Evolutionary conservation across 2,888 invertebrate genomes (phyloP), one percentile per base, ranked within the genome.

Genomic region (Chrysodeixis includens): DNA sequence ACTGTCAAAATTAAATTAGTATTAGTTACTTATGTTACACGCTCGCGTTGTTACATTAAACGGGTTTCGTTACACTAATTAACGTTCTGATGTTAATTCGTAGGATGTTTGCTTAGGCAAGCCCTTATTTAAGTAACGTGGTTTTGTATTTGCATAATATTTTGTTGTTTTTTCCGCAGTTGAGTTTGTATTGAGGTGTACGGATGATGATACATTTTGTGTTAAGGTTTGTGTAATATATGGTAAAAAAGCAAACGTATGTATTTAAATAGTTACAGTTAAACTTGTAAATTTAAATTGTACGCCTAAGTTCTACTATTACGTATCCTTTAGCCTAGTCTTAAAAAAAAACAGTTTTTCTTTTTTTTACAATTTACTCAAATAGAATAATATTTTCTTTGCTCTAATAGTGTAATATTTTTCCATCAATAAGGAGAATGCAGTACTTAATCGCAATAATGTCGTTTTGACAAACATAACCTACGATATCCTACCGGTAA

Each of bases 11-110:
- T 66, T 72, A 22, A 71, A 79, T 78, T 75, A 77, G 66, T 59
- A 51, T 16, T 49, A 32, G 35, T 75, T 75, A 78, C 56, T 59
- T 77, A 67, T 66, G 55, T 62, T 32, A 57, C 72, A 62, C 61
- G 60, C 55, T 51, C 62, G 26, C 14, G 10, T 76, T 76, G 78
- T 79, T 68, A 78, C 67, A 78, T 79, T 79, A 64, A 66, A 66
- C 66, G 72, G 59, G 76, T 75, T 79, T 66, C 44, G 35, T 20
- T 56, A 60, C 18, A 56, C 32, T 52, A 68, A 77, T 65, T 71
- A 74, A 66, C 67, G 65, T 74, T 57, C 53, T 53, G 61, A 61
- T 53, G 54, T 26, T 8, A 66, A 61, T 66, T 60, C 30, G 57
- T 63, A 56, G 76, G 60, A 26, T 71, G 56, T 60, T 74, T 72